Evolutionary conservation across 2,113 vertebrate species (phyloP).

Genomic region (Eptatretus burgeri): DNA sequence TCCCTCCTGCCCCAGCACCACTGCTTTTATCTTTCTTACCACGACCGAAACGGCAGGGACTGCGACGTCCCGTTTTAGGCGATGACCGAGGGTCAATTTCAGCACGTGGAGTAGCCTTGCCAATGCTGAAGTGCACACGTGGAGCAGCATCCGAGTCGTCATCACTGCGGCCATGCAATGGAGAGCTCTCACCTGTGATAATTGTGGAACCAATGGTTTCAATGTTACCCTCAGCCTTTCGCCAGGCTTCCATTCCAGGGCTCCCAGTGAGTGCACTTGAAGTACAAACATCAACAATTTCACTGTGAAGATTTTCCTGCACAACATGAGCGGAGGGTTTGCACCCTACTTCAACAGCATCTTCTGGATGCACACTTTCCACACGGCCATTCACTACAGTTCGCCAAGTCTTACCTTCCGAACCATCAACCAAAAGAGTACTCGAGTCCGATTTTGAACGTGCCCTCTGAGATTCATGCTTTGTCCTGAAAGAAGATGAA

Average conservation of each 20-base stretch:
- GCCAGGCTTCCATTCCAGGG: constrained; percentile 14
- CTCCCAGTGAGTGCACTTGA: constrained; percentile 58
- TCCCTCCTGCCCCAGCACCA: neutral
- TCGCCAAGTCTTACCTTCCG: neutral
- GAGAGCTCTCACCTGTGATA: too few relatives aligned
- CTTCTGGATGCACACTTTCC: too few relatives aligned
- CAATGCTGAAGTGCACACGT: constrained; percentile 95
- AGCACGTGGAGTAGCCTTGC: constrained; percentile 74
- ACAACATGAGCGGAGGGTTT: constrained; percentile 64
- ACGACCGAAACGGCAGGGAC: constrained; percentile 44
- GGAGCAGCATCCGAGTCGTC: constrained; percentile 42
- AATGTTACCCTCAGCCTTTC: too few relatives aligned
- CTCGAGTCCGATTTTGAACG: constrained; percentile 94
- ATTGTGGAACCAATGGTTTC: too few relatives aligned
- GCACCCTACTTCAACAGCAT: neutral
- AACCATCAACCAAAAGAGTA: constrained; percentile 59
- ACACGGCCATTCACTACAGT: too few relatives aligned
- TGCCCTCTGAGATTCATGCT: constrained; percentile 66
- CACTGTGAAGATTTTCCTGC: constrained; percentile 85
- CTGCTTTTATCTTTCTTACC: constrained; percentile 62
- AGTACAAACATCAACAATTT: constrained; percentile 87
- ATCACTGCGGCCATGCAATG: constrained; percentile 13
- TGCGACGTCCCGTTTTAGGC: constrained; percentile 75
- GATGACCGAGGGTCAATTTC: constrained; percentile 65
- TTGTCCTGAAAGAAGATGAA: constrained; percentile 37